Evolutionary conservation across 2,797 vertebrate species (phyloP).

Genomic region (Coranthus polyacanthus): DNA sequence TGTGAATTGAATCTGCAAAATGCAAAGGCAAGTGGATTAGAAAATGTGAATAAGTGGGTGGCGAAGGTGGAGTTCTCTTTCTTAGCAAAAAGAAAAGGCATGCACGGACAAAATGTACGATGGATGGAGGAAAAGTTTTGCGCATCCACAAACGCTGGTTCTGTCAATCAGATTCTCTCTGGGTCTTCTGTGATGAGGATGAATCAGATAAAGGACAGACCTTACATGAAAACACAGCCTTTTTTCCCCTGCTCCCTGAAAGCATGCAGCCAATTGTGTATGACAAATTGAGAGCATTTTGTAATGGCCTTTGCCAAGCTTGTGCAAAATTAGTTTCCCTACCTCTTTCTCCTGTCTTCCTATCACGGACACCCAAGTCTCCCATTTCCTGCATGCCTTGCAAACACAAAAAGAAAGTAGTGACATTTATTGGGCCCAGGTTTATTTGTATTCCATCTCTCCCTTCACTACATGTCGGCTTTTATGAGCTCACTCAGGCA

Average conservation of each 20-base stretch:
- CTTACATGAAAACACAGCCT: slow-evolving; percentile 49
- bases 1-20: slow-evolving; percentile 54
- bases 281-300: slow-evolving; percentile 75
- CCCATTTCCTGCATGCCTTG: slow-evolving; percentile 72
- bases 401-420: slow-evolving; percentile 72
- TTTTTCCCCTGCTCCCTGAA: slow-evolving; percentile 47
- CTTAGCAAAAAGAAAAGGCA: slow-evolving; percentile 42
- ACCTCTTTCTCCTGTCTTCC: slow-evolving; percentile 58
- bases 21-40: slow-evolving; percentile 22
- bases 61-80: slow-evolving; percentile 7
- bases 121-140: slow-evolving; percentile 24
- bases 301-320: slow-evolving; percentile 60
- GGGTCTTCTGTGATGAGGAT: slow-evolving; percentile 42
- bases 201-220: slow-evolving; percentile 61
- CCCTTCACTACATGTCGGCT: slow-evolving; percentile 74
- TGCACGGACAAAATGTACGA: slow-evolving; percentile 33
- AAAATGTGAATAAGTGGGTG: slow-evolving; percentile 30
- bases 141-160: slow-evolving; percentile 55
- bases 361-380: slow-evolving; percentile 61
- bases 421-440: slow-evolving; percentile 77
- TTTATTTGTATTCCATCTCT: slow-evolving; percentile 85
- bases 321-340: slow-evolving; percentile 66
- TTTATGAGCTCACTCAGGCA: slow-evolving; percentile 84
- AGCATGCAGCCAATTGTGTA: slow-evolving; percentile 60
- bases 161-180: slow-evolving; percentile 33